These are phyloP conservation scores for Pleuronectes platessa DNA, from an alignment of 2,113 vertebrate species.

Conservation along the genomic window DNA sequence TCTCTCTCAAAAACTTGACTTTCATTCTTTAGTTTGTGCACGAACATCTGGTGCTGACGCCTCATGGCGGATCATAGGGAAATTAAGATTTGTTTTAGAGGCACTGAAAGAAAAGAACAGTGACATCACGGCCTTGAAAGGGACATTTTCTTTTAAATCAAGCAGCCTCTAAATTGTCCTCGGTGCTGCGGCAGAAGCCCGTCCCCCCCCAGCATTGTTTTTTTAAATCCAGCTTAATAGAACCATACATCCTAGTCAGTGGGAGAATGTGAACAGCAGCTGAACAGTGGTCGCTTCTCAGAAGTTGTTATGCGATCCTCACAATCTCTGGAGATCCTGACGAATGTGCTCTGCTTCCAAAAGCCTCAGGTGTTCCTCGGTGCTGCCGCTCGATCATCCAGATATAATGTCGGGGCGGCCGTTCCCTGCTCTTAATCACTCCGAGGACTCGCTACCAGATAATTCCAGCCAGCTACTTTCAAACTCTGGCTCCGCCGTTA, in stretches of 20 bases:
- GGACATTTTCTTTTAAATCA: neutral
- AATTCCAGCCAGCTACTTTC: conserved; percentile 51
- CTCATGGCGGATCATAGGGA: no score
- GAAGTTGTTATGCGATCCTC: neutral
- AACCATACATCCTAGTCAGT: neutral
- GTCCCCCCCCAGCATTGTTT: neutral
- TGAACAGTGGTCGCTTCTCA: neutral
- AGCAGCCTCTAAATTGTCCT: neutral
- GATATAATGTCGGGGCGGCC: conserved; percentile 50
- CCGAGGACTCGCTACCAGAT: conserved; percentile 49
- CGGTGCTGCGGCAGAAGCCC: neutral
- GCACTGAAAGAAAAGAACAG: neutral
- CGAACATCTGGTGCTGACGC: no score
- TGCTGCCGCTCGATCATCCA: conserved; percentile 54
- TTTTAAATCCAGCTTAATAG: neutral
- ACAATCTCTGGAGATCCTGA: conserved; percentile 50
- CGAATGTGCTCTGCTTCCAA: conserved; percentile 41
- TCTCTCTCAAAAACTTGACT: no score
- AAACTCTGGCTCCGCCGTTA: conserved; percentile 31
- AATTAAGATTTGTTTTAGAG: neutral
- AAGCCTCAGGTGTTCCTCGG: conserved; percentile 72
- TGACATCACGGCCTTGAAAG: neutral
- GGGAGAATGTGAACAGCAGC: conserved; percentile 26
- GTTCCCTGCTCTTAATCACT: conserved; percentile 68
- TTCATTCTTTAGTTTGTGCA: no score